A percentile compares a stretch with the other conserved stretches of the same genome.
Conservation (phyloP, 2,888 invertebrate genomes). For the Eupithecia insigniata region DNA sequence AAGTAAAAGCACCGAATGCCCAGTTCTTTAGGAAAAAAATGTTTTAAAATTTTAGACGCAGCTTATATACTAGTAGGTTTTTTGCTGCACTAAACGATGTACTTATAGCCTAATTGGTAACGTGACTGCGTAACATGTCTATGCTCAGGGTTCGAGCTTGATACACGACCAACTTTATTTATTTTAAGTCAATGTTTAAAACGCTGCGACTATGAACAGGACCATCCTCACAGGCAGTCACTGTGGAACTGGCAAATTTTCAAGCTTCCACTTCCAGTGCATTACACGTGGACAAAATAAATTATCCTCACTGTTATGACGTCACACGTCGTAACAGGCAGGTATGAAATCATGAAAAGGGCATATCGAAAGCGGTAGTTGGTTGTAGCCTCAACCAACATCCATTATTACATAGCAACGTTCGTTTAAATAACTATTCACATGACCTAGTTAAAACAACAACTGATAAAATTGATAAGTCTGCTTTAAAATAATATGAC, state of each 20-base stretch:
- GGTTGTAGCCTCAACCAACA: background rate
- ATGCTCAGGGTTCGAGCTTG: too few species aligned
- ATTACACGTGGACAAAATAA: background rate
- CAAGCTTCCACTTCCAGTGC: background rate
- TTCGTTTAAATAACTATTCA: background rate
- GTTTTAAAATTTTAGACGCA: too few species aligned
- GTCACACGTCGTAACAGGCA: background rate
- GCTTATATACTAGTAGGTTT: too few species aligned
- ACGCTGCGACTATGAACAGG: background rate
- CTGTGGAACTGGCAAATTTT: background rate
- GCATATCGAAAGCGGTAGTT: background rate
- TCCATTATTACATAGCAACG: background rate
- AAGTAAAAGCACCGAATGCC: too few species aligned
- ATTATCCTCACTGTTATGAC: background rate
- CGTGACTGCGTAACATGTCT: too few species aligned
- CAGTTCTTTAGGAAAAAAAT: too few species aligned
- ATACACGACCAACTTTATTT: too few species aligned
- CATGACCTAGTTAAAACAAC: conserved; percentile 30
- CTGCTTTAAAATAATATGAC: conserved; percentile 22
- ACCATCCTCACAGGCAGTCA: too few species aligned
- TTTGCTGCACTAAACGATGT: too few species aligned
- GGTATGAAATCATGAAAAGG: background rate
- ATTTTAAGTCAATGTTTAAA: too few species aligned
- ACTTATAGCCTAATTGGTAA: too few species aligned
- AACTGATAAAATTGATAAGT: conserved; percentile 35